A percentile compares a stretch with the other conserved stretches of the same genome.
These are phyloP conservation scores for Dromas ardeola DNA, from an alignment of 2,113 vertebrate genomes.

Conservation along the genomic window DNA sequence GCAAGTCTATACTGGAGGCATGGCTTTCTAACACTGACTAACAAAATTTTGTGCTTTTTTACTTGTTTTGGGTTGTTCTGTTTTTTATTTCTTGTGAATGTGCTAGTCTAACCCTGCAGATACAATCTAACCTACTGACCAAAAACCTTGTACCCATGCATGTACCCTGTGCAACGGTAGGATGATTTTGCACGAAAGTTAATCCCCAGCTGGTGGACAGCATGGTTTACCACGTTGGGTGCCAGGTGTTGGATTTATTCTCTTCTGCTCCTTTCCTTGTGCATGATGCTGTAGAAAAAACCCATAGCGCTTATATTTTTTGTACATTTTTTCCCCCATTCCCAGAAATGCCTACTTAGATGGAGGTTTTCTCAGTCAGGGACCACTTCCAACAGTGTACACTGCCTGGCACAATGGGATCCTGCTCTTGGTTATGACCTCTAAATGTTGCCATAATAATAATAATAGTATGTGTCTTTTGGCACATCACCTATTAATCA, in stretches of 20 bases:
- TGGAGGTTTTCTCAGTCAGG: neutral
- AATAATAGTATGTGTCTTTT: slow-evolving; percentile 48
- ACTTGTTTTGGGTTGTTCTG: accelerated
- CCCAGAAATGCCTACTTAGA: neutral
- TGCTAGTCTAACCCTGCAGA: neutral
- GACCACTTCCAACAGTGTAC: neutral
- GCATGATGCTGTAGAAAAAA: neutral
- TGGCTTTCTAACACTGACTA: neutral
- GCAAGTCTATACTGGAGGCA: neutral
- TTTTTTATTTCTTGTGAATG: neutral
- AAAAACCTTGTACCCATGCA: accelerated
- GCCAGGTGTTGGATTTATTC: neutral
- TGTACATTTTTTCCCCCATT: neutral
- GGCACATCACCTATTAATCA: slow-evolving; percentile 60
- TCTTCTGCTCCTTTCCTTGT: neutral
- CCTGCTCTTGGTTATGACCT: slow-evolving; percentile 47
- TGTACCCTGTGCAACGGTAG: neutral
- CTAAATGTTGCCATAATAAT: slow-evolving; percentile 45
- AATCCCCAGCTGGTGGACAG: neutral
- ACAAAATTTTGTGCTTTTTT: accelerated
- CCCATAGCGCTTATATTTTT: neutral
- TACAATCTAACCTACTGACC: neutral
- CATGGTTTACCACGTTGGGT: neutral
- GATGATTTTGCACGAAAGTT: neutral
- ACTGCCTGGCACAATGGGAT: neutral